Evolutionary conservation across 2,888 invertebrate species (phyloP), one percentile per base, ranked within the genome.

Genomic region (Trichogramma evanescens): DNA sequence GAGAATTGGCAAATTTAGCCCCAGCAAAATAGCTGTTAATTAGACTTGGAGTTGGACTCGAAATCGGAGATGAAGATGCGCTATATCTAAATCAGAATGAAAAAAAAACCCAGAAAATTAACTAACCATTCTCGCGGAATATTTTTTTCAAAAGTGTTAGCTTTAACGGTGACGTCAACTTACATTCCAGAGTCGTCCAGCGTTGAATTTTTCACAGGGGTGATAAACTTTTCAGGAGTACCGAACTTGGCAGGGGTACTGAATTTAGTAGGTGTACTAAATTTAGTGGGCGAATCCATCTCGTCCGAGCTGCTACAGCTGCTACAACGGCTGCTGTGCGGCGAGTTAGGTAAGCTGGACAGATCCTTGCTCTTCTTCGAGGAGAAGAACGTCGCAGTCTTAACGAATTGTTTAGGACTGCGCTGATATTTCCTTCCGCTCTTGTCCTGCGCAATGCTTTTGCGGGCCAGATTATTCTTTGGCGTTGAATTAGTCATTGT

Each of bases 1-100:
- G 91, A 58, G 91, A 88, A 69, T 89, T 89, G 72, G 89, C 89
- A 82, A 90, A 91, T 78, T 90, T 91, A 75, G 89, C 88, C 73
- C 86, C 89, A 66, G 91, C 91, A 61, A 76, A 78, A 60, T 74
- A 77, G 64, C 69, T 72, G 67, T 70, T 73, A 9, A 76, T 77
- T 9, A 77, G 77, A 63, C 77, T 78, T 26, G 26, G 26, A 26
- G 26, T 26, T 26, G 26, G 26, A 26, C 26, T 26, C 26, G 26
- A 26, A 26, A 26, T 26, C 26, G 26, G 26, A 26, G 26, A 26
- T 26, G 26, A 26, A 26, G 26, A 3, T 26, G 26, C 3, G 26
- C 26, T 26, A 26, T 26, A 26, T 26, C 26, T 26, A 26, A 26
- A 26, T 26, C 26, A 26, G 26, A 26, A 26, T 26, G 26, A 26